These are phyloP conservation scores for Pseudotriccus pelzelni DNA, from an alignment of 2,797 vertebrate species.

Conservation along the genomic window DNA sequence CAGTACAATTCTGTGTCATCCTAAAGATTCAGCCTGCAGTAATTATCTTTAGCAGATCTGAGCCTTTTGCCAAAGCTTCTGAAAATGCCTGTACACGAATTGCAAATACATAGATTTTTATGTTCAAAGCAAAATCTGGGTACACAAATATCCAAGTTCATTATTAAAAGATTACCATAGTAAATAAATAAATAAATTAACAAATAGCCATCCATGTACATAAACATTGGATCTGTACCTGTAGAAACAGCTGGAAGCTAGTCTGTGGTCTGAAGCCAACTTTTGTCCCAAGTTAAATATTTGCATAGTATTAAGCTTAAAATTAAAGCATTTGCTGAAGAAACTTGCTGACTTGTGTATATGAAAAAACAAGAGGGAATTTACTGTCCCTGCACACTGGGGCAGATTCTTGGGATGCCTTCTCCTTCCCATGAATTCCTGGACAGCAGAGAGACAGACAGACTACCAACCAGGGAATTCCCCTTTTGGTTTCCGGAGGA, in stretches of 20 bases:
- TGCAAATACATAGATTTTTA: neutral
- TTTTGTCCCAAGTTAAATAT: constrained; percentile 56
- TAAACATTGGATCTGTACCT: constrained; percentile 51
- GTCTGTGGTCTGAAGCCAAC: constrained; percentile 19
- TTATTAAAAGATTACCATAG: neutral
- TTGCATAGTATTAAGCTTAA: constrained; percentile 54
- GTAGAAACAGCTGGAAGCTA: constrained; percentile 39
- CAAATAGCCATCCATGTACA: neutral
- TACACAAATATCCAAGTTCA: neutral
- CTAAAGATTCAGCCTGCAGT: neutral
- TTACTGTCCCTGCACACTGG: constrained; percentile 40
- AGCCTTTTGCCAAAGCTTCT: neutral
- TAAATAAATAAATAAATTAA: constrained; percentile 6
- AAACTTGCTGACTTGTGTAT: constrained; percentile 51
- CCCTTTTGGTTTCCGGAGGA: constrained; percentile 1
- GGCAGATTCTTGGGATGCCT: constrained; percentile 53
- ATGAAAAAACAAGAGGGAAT: constrained; percentile 35
- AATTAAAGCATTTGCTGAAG: constrained; percentile 48
- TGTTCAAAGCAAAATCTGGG: neutral
- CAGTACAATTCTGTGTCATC: neutral
- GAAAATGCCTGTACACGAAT: neutral
- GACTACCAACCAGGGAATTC: constrained; percentile 15
- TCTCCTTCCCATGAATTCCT: constrained; percentile 57
- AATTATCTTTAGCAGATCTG: neutral
- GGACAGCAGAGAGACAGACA: constrained; percentile 47